Conservation (phyloP, 2,113 vertebrate genomes). For the Typhlomys cinereus region DNA sequence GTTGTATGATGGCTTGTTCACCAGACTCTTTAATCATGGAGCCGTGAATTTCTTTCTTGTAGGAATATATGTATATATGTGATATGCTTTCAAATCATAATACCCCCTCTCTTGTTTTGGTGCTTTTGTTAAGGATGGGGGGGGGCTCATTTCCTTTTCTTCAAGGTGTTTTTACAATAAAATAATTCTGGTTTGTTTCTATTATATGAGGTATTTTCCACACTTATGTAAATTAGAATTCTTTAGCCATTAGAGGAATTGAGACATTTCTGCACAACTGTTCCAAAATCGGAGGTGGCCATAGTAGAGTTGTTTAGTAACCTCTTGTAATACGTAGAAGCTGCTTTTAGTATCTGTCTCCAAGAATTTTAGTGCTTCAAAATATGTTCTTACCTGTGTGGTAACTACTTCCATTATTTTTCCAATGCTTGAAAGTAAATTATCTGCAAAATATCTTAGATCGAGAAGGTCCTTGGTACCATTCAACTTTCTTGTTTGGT, state of each 20-base stretch:
- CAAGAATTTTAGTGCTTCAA: slow-evolving; percentile 13
- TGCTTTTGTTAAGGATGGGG: slow-evolving; percentile 4
- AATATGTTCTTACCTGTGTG: neutral
- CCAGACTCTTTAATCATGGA: neutral
- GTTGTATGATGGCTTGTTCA: slow-evolving; percentile 21
- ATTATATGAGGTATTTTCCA: slow-evolving; percentile 16
- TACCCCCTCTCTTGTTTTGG: neutral
- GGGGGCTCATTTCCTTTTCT: too few relatives aligned
- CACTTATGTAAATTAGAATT: neutral
- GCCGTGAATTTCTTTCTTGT: slow-evolving; percentile 19
- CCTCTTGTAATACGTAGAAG: neutral
- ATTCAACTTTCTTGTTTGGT: slow-evolving; percentile 1
- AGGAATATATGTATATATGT: too few relatives aligned
- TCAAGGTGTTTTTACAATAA: slow-evolving; percentile 25
- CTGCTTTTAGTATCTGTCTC: too few relatives aligned
- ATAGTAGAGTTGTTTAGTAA: neutral
- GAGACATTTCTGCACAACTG: neutral
- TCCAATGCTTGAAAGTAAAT: neutral
- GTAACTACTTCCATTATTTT: neutral
- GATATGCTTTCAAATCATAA: too few relatives aligned
- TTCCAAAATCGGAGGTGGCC: neutral
- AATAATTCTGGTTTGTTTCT: slow-evolving; percentile 9
- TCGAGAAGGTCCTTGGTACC: neutral
- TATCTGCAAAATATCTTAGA: neutral
- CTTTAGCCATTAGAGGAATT: neutral